These are phyloP conservation scores for Erinaceus europaeus DNA, from an alignment of 2,113 vertebrate genomes.

Conservation along the genomic window DNA sequence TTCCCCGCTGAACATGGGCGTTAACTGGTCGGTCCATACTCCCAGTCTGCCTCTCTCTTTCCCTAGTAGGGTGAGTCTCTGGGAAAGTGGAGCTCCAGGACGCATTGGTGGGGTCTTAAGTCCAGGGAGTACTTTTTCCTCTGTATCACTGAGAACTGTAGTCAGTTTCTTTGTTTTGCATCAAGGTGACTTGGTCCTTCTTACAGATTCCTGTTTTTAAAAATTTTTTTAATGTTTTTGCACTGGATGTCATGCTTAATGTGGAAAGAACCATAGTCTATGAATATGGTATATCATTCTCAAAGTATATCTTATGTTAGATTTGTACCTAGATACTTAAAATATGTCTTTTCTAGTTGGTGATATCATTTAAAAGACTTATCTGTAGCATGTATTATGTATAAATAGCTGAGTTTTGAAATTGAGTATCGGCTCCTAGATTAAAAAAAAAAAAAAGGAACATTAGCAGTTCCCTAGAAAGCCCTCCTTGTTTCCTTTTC, in stretches of 20 bases:
- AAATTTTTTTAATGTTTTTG: background rate
- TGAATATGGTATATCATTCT: background rate
- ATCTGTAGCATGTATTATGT: background rate
- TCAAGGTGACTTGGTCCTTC: background rate
- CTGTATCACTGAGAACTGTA: background rate
- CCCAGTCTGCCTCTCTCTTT: background rate
- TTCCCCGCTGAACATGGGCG: too few species aligned
- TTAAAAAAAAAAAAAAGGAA: background rate
- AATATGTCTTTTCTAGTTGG: background rate
- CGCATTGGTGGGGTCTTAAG: background rate
- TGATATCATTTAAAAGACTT: background rate
- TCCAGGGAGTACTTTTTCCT: background rate
- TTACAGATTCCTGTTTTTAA: background rate
- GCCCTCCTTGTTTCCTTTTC: background rate
- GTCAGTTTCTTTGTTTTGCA: background rate
- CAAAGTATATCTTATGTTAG: background rate
- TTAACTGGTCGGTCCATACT: background rate
- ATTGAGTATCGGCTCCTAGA: background rate
- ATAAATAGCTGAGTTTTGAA: background rate
- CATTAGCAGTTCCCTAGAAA: background rate
- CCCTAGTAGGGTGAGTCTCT: background rate
- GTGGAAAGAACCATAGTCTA: background rate
- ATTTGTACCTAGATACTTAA: background rate
- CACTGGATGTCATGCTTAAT: background rate
- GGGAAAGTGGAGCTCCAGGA: background rate